Evolutionary conservation across 2,113 vertebrate genomes (phyloP).

Genomic region (Gadus macrocephalus): DNA sequence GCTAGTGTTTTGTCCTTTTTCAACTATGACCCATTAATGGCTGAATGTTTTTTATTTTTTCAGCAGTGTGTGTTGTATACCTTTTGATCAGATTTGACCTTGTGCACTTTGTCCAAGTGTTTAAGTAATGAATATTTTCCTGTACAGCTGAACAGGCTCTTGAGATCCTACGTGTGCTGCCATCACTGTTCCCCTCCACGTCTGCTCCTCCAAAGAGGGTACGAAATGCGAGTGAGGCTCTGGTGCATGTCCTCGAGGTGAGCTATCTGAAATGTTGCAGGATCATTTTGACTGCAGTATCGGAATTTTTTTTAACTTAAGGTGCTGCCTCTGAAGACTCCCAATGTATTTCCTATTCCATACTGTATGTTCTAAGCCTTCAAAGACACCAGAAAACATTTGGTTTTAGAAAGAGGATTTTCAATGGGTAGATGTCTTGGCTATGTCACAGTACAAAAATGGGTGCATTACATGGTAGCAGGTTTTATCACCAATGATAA

Average conservation of each 20-base stretch:
- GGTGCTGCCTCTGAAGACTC: too few species aligned
- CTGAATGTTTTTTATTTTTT: too few species aligned
- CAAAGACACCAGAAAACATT: constrained; percentile 1
- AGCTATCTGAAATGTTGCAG: constrained; percentile 16
- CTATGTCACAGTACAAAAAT: constrained; percentile 1
- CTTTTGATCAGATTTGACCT: constrained; percentile 12
- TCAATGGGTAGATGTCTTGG: constrained; percentile 9
- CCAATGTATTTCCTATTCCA: too few species aligned
- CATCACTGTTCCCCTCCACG: constrained; percentile 36
- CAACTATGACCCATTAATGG: too few species aligned
- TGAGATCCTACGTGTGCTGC: constrained; percentile 32
- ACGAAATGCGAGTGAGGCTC: constrained; percentile 30
- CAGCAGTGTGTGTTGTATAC: too few species aligned
- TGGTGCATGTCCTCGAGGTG: constrained; percentile 41
- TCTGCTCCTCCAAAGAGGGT: constrained; percentile 35
- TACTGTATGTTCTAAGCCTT: neutral
- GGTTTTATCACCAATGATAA: neutral
- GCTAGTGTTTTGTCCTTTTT: too few species aligned
- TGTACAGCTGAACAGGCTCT: constrained; percentile 38
- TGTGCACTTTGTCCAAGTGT: neutral
- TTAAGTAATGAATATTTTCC: neutral
- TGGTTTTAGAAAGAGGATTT: constrained; percentile 14
- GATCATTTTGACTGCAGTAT: too few species aligned
- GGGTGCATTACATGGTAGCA: neutral
- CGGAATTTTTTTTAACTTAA: too few species aligned